These are phyloP conservation scores for Achlya flavicornis DNA, from an alignment of 2,888 invertebrate species.

Conservation along the genomic window DNA sequence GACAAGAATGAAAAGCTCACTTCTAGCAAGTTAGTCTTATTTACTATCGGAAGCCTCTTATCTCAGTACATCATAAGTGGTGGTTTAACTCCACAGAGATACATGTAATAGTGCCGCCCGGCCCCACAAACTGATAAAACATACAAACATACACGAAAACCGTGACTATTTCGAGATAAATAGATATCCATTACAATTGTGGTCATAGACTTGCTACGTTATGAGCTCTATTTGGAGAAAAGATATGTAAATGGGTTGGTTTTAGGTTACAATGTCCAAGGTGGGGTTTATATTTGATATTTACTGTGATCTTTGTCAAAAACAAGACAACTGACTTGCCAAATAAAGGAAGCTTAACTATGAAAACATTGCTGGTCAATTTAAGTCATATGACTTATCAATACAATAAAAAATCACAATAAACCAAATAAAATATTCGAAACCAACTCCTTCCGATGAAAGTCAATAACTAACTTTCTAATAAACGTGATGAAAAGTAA, in stretches of 20 bases:
- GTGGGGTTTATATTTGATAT: neutral
- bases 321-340: too few species aligned
- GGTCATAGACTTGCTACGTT: neutral
- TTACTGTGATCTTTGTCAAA: neutral
- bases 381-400: neutral
- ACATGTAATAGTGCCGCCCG: conserved; percentile 20
- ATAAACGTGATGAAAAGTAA: neutral
- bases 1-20: neutral
- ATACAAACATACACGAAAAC: conserved; percentile 6
- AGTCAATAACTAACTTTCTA: neutral
- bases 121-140: conserved; percentile 20
- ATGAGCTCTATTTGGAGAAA: neutral
- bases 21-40: conserved; percentile 13
- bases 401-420: neutral
- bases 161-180: neutral
- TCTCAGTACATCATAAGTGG: conserved; percentile 25
- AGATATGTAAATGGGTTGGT: neutral
- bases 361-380: too few species aligned
- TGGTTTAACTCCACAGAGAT: conserved; percentile 9
- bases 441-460: neutral
- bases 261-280: neutral
- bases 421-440: neutral
- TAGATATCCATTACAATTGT: conserved; percentile 3
- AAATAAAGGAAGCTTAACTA: too few species aligned
- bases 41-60: conserved; percentile 27